phyloP scores from a whole-genome alignment of 2,797 vertebrate genomes.

The Crenichthys baileyi region DNA sequence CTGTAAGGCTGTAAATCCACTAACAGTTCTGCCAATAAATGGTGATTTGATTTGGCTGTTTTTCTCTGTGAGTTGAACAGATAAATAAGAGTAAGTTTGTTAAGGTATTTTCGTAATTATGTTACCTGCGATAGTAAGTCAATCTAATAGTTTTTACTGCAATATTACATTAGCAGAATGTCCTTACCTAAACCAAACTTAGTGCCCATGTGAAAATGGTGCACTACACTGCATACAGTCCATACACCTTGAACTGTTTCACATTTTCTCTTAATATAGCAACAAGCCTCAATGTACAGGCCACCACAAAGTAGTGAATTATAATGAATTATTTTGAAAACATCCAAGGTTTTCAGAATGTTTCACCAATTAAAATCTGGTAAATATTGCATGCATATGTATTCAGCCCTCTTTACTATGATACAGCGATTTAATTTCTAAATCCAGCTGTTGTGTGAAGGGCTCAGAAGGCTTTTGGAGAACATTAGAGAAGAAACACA shows the following conservation, averaged over 20 bases:
- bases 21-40: neutral
- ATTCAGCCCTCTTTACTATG: too few species aligned
- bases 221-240: neutral
- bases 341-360: neutral
- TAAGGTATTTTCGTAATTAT: neutral
- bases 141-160: neutral
- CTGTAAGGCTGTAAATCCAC: neutral
- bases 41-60: conserved; percentile 2
- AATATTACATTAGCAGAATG: neutral
- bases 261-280: neutral
- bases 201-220: neutral
- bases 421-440: too few species aligned
- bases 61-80: neutral
- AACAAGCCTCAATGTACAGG: neutral
- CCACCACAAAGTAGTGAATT: neutral
- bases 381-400: too few species aligned
- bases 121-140: neutral
- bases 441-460: too few species aligned
- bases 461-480: too few species aligned
- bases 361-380: too few species aligned
- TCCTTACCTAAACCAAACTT: neutral
- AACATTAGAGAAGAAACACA: too few species aligned
- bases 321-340: neutral
- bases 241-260: neutral
- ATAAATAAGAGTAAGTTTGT: neutral